phyloP scores from a whole-genome alignment of 2,797 vertebrate genomes.

The Acrossocheilus fasciatus region DNA sequence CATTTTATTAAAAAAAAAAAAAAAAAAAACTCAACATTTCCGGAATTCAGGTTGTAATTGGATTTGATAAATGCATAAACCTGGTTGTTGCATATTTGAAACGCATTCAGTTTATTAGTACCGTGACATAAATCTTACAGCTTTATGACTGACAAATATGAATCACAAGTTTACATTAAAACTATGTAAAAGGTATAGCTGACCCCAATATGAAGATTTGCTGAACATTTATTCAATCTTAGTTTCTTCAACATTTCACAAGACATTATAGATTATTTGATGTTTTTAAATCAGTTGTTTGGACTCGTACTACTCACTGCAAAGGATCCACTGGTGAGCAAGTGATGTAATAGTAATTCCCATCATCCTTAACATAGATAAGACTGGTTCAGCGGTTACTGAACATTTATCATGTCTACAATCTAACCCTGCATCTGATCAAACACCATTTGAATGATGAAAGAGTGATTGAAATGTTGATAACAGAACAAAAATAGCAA shows the following conservation, averaged over 20 bases:
- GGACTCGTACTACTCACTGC: not conserved
- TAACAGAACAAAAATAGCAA: not conserved
- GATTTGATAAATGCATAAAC: not conserved
- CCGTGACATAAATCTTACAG: not conserved
- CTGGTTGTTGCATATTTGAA: not conserved
- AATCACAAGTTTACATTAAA: not conserved
- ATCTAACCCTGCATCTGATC: not conserved
- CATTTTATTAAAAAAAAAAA: no score
- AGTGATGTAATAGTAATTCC: not conserved
- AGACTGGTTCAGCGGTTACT: not conserved
- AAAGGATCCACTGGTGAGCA: not conserved
- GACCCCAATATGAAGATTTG: not conserved
- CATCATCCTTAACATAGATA: not conserved
- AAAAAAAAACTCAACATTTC: no score
- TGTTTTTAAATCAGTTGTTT: not conserved
- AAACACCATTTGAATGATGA: not conserved
- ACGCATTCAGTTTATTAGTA: not conserved
- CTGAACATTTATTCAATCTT: not conserved
- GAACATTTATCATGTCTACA: not conserved
- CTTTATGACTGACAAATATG: not conserved
- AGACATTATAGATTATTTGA: not conserved
- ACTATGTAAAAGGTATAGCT: not conserved
- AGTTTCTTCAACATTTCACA: not conserved
- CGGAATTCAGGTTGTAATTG: not conserved
- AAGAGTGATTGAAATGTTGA: not conserved